A percentile compares a stretch with the other conserved stretches of the same genome.
Evolutionary conservation across 2,797 vertebrate genomes (phyloP).

Genomic region (Lacerta agilis): DNA sequence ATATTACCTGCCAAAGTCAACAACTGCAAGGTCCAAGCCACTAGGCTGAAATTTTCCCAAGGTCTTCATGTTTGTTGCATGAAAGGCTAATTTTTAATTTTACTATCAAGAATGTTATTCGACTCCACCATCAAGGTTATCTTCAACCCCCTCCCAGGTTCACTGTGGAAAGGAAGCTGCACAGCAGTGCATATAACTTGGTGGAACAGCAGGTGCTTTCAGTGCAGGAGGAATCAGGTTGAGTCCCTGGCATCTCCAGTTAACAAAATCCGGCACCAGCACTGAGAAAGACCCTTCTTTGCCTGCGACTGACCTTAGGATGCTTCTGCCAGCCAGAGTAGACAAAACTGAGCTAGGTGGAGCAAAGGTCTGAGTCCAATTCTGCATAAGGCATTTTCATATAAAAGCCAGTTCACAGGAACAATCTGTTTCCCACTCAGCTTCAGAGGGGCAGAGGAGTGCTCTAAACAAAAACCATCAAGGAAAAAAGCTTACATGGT

Average conservation of each 20-base stretch:
- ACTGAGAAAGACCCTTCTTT: neutral
- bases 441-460: neutral
- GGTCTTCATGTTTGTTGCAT: neutral
- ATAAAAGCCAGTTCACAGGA: neutral
- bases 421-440: neutral
- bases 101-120: neutral
- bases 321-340: neutral
- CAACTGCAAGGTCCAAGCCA: slow-evolving; percentile 10
- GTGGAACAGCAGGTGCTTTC: neutral
- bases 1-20: slow-evolving; percentile 24
- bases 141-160: too few species aligned
- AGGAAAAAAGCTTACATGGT: neutral
- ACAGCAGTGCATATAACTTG: too few species aligned
- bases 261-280: neutral
- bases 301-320: neutral
- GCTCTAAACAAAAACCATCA: neutral
- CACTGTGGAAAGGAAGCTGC: neutral
- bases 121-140: neutral
- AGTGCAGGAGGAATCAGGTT: neutral
- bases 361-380: neutral
- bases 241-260: neutral
- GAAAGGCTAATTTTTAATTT: slow-evolving; percentile 36
- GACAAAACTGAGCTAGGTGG: neutral
- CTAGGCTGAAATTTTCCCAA: neutral
- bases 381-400: neutral